Evolutionary conservation across 2,888 invertebrate genomes (phyloP), one percentile per base, ranked within the genome.

Genomic region (Seira sanloemensis): DNA sequence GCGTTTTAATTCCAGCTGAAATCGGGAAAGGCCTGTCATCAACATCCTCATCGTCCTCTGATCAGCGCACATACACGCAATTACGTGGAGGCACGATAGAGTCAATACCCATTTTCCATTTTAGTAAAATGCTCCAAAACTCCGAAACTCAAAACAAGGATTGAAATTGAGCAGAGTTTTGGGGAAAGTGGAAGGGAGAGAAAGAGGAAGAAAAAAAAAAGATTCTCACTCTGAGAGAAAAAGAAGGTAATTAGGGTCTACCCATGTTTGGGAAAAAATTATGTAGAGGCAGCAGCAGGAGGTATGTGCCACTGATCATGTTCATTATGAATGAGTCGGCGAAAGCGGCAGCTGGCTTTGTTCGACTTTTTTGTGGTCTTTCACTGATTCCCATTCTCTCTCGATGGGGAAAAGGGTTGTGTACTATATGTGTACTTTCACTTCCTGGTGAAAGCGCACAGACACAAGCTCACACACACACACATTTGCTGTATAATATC

Each of bases 241-340:
- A 69, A 77, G 77, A 58, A 37, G 77, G 77, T 77, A 77, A 77
- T 77, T 77, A 77, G 58, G 77, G 77, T 77, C 54, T 77, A 68
- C 67, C 46, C n/a, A n/a, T n/a, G 37, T 4, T 12, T 4, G 37
- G 12, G 12, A 37, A 37, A 37, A 37, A 37, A 37, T 37, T 37
- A 37, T 37, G 37, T 37, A 37, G 37, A 37, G 37, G 37, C 37
- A 37, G 37, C 37, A 37, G 37, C 37, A 37, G 37, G 37, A 37
- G 37, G 37, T 12, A 37, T 12, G n/a, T n/a, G 37, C 37, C 37
- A 37, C 37, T 37, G 37, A 37, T 37, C 37, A 37, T 37, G 37
- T 7, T 37, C 37, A 37, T 81, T 81, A 81, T 81, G 81, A 81
- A 81, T 71, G 75, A 75, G 69, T 16, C 12, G 2, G 50, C 26